Evolutionary conservation across 92 coral and sea anemone species (phyloP).

Genomic region (Actinernus sp.): DNA sequence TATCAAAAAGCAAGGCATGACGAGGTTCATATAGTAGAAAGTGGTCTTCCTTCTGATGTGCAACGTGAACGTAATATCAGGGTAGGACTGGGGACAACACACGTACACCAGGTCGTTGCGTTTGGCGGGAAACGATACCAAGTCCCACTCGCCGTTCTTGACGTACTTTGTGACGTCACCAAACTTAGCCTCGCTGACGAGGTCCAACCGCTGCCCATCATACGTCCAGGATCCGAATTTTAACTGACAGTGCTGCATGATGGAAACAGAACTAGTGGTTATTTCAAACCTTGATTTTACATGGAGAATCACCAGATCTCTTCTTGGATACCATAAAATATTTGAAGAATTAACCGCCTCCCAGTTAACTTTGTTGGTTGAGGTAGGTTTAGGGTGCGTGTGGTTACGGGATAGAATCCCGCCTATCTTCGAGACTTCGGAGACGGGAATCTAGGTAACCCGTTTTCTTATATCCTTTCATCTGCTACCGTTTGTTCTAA

Average conservation of each 20-base stretch:
- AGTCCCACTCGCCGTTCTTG: slow-evolving; percentile 88
- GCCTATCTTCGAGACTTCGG: too few species aligned
- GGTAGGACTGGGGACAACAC: slow-evolving; percentile 91
- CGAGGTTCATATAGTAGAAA: slow-evolving; percentile 82
- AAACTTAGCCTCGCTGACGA: slow-evolving; percentile 52
- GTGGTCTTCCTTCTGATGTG: slow-evolving; percentile 71
- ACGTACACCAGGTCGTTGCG: slow-evolving; percentile 72
- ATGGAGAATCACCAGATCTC: too few species aligned
- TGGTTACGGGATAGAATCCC: too few species aligned
- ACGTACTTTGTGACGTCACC: slow-evolving; percentile 81
- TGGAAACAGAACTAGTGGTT: too few species aligned
- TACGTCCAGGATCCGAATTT: slow-evolving; percentile 97
- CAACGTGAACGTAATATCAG: slow-evolving; percentile 88
- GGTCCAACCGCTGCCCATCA: slow-evolving; percentile 78
- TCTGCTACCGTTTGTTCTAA: too few species aligned
- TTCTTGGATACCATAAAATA: too few species aligned
- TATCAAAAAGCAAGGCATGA: slow-evolving; percentile 82
- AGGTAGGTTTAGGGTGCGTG: too few species aligned
- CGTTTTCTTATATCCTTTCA: too few species aligned
- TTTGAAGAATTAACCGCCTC: too few species aligned
- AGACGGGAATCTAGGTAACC: too few species aligned
- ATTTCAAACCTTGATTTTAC: too few species aligned
- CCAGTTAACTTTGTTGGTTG: too few species aligned
- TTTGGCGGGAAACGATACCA: slow-evolving; percentile 64
- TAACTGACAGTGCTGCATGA: slow-evolving; percentile 69